phyloP scores from a whole-genome alignment of 2,113 vertebrate species.

The Oncorhynchus mykiss region DNA sequence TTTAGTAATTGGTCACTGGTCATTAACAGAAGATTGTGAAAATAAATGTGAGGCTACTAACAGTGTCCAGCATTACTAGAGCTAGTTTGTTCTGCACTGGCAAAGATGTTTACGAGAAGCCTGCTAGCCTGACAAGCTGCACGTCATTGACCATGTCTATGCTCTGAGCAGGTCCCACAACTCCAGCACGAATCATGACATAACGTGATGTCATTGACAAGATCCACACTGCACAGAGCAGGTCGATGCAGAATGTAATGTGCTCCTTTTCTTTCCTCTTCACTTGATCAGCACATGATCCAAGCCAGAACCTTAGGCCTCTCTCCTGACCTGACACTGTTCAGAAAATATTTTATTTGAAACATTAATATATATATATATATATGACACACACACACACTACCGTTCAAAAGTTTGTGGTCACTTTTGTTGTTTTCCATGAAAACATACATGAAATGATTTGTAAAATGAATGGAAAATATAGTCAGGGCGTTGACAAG shows the following conservation, averaged over 20 bases:
- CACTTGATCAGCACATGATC: slow-evolving; percentile 1
- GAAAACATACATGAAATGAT: no score
- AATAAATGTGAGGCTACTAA: not conserved
- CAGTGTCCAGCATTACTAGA: not conserved
- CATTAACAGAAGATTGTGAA: not conserved
- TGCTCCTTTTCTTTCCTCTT: not conserved
- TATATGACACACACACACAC: not conserved
- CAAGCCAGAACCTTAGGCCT: not conserved
- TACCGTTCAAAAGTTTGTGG: no score
- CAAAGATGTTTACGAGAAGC: not conserved
- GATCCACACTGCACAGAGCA: slow-evolving; percentile 1
- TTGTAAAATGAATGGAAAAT: no score
- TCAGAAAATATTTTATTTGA: not conserved
- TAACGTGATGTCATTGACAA: slow-evolving; percentile 12
- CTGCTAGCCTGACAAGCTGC: not conserved
- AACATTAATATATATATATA: not conserved
- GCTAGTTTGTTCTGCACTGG: not conserved
- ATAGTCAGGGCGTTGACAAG: no score
- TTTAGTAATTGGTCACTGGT: no score
- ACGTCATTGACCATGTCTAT: not conserved
- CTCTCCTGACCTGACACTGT: slow-evolving; percentile 4
- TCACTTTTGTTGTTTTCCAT: no score
- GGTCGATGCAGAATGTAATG: not conserved
- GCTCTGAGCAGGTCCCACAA: not conserved
- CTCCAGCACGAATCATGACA: not conserved